These are phyloP conservation scores for Raja brachyura DNA, from an alignment of 2,113 vertebrate species.

Conservation along the genomic window DNA sequence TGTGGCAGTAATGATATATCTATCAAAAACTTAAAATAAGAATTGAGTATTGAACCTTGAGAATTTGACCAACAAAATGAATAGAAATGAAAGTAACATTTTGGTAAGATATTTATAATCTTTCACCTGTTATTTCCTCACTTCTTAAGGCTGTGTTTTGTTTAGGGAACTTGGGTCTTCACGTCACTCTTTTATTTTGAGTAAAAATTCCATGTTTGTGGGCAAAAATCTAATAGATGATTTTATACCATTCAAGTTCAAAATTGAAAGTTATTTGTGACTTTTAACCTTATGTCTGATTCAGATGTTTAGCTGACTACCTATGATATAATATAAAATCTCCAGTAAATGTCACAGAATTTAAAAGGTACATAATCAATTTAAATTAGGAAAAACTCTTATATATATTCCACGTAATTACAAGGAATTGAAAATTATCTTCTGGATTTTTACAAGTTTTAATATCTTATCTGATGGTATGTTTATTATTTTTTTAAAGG, in stretches of 20 bases:
- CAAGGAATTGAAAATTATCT: background rate
- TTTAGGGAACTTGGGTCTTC: background rate
- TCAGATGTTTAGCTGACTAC: background rate
- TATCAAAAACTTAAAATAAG: background rate
- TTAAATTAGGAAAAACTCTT: background rate
- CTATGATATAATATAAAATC: background rate
- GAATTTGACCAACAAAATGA: background rate
- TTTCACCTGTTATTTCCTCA: background rate
- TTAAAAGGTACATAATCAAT: background rate
- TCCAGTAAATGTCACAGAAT: background rate
- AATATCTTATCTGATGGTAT: background rate
- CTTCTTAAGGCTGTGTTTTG: background rate
- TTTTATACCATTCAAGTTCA: background rate
- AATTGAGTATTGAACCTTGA: background rate
- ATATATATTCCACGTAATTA: background rate
- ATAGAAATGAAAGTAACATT: too few species aligned
- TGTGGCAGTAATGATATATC: background rate
- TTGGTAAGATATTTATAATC: too few species aligned
- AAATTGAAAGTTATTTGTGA: background rate
- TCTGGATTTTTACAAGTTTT: background rate
- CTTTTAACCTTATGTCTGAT: background rate
- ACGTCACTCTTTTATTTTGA: background rate
- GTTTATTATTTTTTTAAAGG: background rate
- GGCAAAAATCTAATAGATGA: slow-evolving; percentile 6
- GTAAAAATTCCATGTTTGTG: background rate